These are phyloP conservation scores for Zaprionus ornatus DNA, from an alignment of 1,140 invertebrate species.

Conservation along the genomic window DNA sequence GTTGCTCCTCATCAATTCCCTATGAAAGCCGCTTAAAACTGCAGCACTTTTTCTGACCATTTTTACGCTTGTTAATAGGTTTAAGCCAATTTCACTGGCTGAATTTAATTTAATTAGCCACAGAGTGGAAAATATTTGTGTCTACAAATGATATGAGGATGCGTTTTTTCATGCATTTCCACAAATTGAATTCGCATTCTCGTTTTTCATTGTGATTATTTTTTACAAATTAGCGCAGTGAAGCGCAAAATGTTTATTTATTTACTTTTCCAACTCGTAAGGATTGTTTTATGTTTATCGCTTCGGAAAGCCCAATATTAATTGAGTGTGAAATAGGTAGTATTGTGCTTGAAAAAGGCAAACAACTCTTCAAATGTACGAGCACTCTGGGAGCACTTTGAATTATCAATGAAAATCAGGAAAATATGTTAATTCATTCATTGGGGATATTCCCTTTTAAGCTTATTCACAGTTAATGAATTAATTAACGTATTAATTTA, in stretches of 20 bases:
- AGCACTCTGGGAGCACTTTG: background rate
- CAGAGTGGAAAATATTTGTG: conserved; percentile 12
- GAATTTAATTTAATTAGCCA: conserved; percentile 55
- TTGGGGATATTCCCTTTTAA: too few relatives aligned
- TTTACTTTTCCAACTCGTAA: background rate
- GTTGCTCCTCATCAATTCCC: background rate
- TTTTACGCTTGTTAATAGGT: background rate
- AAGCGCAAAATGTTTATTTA: conserved; percentile 3
- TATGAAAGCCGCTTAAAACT: background rate
- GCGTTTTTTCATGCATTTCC: background rate
- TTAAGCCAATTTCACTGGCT: conserved; percentile 1
- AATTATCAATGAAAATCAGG: background rate
- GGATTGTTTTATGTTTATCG: background rate
- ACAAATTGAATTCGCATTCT: background rate
- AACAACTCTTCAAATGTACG: background rate
- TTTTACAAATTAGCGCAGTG: conserved; percentile 14
- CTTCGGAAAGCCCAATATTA: background rate
- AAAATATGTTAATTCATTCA: background rate
- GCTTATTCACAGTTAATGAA: background rate
- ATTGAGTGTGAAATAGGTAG: conserved; percentile 15
- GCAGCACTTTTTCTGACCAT: background rate
- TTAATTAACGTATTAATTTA: background rate
- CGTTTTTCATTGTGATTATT: conserved; percentile 10
- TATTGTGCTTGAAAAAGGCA: background rate
- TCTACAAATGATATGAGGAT: conserved; percentile 15